Conservation (phyloP, 2,888 invertebrate genomes). For the Proisotoma minuta region DNA sequence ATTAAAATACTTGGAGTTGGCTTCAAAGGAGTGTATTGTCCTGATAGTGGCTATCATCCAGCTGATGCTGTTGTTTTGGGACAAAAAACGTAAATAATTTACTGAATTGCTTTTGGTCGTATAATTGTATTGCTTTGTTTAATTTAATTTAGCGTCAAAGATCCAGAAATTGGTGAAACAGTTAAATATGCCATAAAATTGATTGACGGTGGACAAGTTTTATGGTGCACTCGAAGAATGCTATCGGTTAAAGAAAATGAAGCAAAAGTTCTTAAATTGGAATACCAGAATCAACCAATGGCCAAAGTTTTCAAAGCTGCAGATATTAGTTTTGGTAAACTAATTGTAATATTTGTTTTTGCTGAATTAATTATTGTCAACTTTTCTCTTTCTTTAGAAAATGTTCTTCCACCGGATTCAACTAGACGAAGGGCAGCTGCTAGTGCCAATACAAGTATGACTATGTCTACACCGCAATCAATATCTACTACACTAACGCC, state of each 20-base stretch:
- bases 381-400: constrained; percentile 23
- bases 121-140: constrained; percentile 4
- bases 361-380: background rate
- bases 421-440: constrained; percentile 20
- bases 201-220: constrained; percentile 16
- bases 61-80: constrained; percentile 34
- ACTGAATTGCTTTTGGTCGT: too few relatives aligned
- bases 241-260: constrained; percentile 41
- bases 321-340: constrained; percentile 42
- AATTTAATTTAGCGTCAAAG: constrained; percentile 13
- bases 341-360: background rate
- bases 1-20: constrained; percentile 40
- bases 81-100: constrained; percentile 40
- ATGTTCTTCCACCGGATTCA: constrained; percentile 33
- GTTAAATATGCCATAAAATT: constrained; percentile 39
- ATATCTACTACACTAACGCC: too few relatives aligned
- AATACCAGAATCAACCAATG: constrained; percentile 24
- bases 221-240: constrained; percentile 40
- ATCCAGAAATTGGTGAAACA: constrained; percentile 13
- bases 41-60: constrained; percentile 38
- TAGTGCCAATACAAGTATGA: constrained; percentile 5
- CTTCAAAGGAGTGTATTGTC: constrained; percentile 38
- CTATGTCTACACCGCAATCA: background rate
- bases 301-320: constrained; percentile 32
- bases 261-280: constrained; percentile 38